These are phyloP conservation scores for Amblyopsis rosae DNA, from an alignment of 2,113 vertebrate species.

Conservation along the genomic window DNA sequence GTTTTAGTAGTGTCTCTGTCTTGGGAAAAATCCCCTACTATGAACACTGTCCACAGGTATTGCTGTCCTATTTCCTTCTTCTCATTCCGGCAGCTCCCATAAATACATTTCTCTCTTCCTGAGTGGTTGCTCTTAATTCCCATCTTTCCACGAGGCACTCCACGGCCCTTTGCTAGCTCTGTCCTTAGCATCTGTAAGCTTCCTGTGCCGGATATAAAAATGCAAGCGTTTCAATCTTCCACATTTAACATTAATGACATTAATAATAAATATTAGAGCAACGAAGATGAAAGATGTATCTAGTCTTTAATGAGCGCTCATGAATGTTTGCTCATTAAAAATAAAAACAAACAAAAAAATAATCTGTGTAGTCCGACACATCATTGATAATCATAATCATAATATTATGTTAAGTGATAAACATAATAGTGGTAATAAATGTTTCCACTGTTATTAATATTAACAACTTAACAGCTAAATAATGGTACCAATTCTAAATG, in stretches of 20 bases:
- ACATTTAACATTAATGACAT: conserved; percentile 61
- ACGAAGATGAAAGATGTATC: conserved; percentile 56
- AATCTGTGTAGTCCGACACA: conserved; percentile 10
- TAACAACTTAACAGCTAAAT: conserved; percentile 17
- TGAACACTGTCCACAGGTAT: conserved; percentile 66
- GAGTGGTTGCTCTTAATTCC: conserved; percentile 69
- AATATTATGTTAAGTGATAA: conserved; percentile 53
- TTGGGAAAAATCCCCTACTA: conserved; percentile 53
- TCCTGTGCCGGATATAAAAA: conserved; percentile 66
- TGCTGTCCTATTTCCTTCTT: conserved; percentile 62
- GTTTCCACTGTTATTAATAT: conserved; percentile 16
- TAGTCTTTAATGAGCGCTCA: conserved; percentile 46
- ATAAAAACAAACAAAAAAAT: conserved; percentile 30
- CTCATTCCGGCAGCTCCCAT: conserved; percentile 65
- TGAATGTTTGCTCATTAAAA: conserved; percentile 49
- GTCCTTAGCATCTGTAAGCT: conserved; percentile 38
- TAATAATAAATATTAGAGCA: conserved; percentile 38
- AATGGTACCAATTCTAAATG: conserved; percentile 26
- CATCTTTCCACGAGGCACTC: conserved; percentile 64
- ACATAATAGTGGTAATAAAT: conserved; percentile 40
- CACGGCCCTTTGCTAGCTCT: conserved; percentile 36
- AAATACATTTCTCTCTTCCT: conserved; percentile 73
- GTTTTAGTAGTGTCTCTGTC: conserved; percentile 41
- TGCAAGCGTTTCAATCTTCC: conserved; percentile 62
- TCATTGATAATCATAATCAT: conserved; percentile 42